These are phyloP conservation scores for Arctia plantaginis DNA, from an alignment of 2,888 invertebrate species.

Conservation along the genomic window DNA sequence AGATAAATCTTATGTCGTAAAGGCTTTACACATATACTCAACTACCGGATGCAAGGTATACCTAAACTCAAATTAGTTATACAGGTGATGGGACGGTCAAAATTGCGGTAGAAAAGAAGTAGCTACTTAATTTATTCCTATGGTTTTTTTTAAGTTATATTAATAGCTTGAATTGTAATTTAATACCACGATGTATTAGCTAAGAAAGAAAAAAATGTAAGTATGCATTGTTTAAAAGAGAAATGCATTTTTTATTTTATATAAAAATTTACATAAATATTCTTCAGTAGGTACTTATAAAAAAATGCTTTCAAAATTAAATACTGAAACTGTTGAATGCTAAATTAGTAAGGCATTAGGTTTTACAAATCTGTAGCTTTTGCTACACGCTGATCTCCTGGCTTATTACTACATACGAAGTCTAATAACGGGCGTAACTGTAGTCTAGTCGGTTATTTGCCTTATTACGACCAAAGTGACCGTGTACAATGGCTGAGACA, in stretches of 20 bases:
- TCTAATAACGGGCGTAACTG: slow-evolving; percentile 46
- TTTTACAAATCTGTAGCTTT: neutral
- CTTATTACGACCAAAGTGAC: slow-evolving; percentile 40
- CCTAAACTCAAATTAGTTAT: neutral
- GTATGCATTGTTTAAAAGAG: too few relatives aligned
- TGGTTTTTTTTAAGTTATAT: neutral
- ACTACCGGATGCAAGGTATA: neutral
- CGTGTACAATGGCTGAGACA: slow-evolving; percentile 33
- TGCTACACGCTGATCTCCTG: neutral
- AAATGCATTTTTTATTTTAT: too few relatives aligned
- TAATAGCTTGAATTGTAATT: neutral
- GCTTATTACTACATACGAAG: slow-evolving; percentile 32
- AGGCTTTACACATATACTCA: neutral
- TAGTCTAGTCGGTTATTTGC: slow-evolving; percentile 40
- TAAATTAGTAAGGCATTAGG: neutral
- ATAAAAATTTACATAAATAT: too few relatives aligned
- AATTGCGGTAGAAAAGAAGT: neutral
- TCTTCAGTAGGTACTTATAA: too few relatives aligned
- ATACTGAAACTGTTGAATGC: too few relatives aligned
- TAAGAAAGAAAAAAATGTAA: neutral
- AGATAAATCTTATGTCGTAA: neutral
- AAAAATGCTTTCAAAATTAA: too few relatives aligned
- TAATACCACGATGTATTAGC: neutral
- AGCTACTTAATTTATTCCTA: neutral
- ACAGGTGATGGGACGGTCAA: neutral